A percentile compares a stretch with the other conserved stretches of the same genome.
phyloP scores from a whole-genome alignment of 1,140 invertebrate genomes.

The Parasteatoda tepidariorum region DNA sequence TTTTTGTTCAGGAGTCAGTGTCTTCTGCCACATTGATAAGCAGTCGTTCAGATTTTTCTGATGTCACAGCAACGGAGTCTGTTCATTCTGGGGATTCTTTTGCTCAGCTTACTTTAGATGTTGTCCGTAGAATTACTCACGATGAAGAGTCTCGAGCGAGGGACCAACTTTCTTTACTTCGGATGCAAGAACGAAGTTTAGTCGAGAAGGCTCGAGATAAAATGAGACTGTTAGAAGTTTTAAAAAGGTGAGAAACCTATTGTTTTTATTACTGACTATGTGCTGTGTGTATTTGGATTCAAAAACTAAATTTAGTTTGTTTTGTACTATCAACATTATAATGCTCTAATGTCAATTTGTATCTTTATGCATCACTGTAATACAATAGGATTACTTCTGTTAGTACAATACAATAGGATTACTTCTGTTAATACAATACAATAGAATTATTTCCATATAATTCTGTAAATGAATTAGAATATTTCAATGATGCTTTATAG shows the following conservation, averaged over 20 bases:
- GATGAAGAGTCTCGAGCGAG: slow-evolving; percentile 45
- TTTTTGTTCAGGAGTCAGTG: slow-evolving; percentile 49
- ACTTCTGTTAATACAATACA: no score
- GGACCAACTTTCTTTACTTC: slow-evolving; percentile 72
- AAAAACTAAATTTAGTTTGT: no score
- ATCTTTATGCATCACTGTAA: no score
- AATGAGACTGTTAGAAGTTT: slow-evolving; percentile 71
- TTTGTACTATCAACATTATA: no score
- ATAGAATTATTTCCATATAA: no score
- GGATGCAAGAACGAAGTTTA: slow-evolving; percentile 72
- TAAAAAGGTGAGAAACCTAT: slow-evolving; percentile 68
- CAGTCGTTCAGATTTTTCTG: neutral
- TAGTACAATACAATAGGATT: no score
- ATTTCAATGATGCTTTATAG: no score
- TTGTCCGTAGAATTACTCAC: slow-evolving; percentile 29
- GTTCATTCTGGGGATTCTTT: slow-evolving; percentile 48
- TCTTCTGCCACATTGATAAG: slow-evolving; percentile 8
- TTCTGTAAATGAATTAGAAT: no score
- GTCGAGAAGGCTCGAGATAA: slow-evolving; percentile 74
- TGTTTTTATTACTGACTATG: no score
- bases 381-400: no score
- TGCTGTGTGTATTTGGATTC: no score
- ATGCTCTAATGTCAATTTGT: no score
- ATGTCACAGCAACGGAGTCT: slow-evolving; percentile 3
- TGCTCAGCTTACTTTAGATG: slow-evolving; percentile 54